Percentiles rank a stretch among this genome's conserved stretches.
These are phyloP conservation scores for Eupithecia centaureata DNA, from an alignment of 2,888 invertebrate genomes.

Conservation along the genomic window DNA sequence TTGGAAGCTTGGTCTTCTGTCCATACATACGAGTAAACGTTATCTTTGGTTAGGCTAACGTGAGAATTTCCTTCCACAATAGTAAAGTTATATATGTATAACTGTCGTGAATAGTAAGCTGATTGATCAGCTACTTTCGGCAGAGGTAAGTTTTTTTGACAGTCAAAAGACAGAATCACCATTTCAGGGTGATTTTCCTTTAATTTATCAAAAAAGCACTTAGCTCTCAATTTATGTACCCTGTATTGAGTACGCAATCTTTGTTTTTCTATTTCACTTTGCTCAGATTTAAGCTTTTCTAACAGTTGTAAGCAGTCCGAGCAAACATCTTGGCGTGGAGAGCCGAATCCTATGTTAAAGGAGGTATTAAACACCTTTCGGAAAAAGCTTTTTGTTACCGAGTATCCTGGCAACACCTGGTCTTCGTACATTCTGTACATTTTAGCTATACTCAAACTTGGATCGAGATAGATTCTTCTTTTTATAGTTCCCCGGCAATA, in stretches of 20 bases:
- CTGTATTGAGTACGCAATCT: conserved; percentile 35
- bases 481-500: conserved; percentile 4
- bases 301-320: conserved; percentile 31
- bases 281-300: conserved; percentile 10
- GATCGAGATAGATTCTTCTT: conserved; percentile 1
- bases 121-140: conserved; percentile 50
- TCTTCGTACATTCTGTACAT: conserved; percentile 2
- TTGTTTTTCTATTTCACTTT: conserved; percentile 37
- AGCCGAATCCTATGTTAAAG: not conserved
- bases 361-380: not conserved
- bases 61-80: conserved; percentile 52
- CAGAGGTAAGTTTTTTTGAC: conserved; percentile 36
- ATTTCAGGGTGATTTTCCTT: conserved; percentile 36
- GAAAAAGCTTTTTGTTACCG: not conserved
- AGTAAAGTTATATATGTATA: conserved; percentile 53
- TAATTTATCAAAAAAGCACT: conserved; percentile 34
- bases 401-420: not conserved
- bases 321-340: conserved; percentile 19
- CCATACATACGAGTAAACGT: conserved; percentile 46
- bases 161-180: conserved; percentile 40
- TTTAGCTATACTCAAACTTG: conserved; percentile 4
- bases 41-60: conserved; percentile 43
- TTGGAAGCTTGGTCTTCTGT: conserved; percentile 43
- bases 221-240: conserved; percentile 38
- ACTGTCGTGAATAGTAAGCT: conserved; percentile 55